phyloP scores from a whole-genome alignment of 2,888 invertebrate genomes.

The Hypsopygia costalis region DNA sequence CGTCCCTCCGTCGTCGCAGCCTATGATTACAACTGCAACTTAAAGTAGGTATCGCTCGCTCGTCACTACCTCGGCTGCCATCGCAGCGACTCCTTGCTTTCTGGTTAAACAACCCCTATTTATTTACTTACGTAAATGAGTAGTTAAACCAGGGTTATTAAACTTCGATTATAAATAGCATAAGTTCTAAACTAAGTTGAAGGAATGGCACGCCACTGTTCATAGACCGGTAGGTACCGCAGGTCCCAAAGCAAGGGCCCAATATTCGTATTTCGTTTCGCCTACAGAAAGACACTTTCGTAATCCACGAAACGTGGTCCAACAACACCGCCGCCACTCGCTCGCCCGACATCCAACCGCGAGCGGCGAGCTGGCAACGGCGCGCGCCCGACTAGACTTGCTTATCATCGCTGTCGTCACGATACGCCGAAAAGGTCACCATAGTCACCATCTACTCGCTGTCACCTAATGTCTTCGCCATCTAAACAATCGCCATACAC shows the following conservation, averaged over 20 bases:
- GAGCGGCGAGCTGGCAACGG: conserved; percentile 66
- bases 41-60: too few species aligned
- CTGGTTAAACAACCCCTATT: too few species aligned
- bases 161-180: too few species aligned
- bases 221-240: neutral
- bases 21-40: too few species aligned
- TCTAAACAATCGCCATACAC: conserved; percentile 53
- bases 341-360: conserved; percentile 25
- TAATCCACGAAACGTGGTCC: conserved; percentile 56
- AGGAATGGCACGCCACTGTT: too few species aligned
- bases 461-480: conserved; percentile 61
- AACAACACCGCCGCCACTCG: too few species aligned
- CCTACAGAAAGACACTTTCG: conserved; percentile 35
- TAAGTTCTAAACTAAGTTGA: too few species aligned
- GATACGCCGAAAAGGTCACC: conserved; percentile 72
- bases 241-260: neutral
- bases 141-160: too few species aligned
- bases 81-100: too few species aligned
- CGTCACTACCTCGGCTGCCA: too few species aligned
- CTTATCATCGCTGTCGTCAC: conserved; percentile 66
- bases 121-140: too few species aligned
- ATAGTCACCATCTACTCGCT: conserved; percentile 44
- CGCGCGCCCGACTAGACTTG: conserved; percentile 67
- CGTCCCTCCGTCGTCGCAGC: too few species aligned
- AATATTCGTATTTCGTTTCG: neutral